Percentiles rank a stretch among this genome's conserved stretches.
phyloP scores from a whole-genome alignment of 2,797 vertebrate genomes.

The Pseudomugil gertrudae region DNA sequence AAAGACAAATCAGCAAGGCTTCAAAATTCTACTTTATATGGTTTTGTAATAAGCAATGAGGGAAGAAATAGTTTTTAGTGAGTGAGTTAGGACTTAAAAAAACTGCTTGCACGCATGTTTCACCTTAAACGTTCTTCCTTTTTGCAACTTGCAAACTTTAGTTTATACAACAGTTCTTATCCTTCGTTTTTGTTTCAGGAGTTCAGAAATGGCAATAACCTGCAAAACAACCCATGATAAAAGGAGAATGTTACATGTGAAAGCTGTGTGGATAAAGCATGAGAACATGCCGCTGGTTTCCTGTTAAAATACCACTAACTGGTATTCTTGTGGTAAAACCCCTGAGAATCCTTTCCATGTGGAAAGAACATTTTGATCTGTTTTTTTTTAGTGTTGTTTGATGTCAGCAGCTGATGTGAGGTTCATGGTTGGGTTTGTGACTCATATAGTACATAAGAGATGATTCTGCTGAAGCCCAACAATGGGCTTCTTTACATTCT shows the following conservation, averaged over 20 bases:
- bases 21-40: background rate
- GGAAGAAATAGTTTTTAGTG: background rate
- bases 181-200: background rate
- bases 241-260: background rate
- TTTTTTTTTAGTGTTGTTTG: constrained; percentile 3
- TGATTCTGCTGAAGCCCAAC: background rate
- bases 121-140: background rate
- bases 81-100: background rate
- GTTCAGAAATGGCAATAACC: background rate
- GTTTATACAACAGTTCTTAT: background rate
- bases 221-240: background rate
- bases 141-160: background rate
- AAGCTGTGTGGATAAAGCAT: background rate
- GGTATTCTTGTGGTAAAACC: constrained; percentile 12
- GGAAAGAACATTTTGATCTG: background rate
- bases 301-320: background rate
- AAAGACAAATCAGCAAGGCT: background rate
- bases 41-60: background rate
- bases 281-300: background rate
- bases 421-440: constrained; percentile 21
- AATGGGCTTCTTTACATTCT: constrained; percentile 4
- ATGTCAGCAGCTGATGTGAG: constrained; percentile 8
- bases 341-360: background rate
- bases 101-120: too few species aligned
- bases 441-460: constrained; percentile 15